Evolutionary conservation across 2,888 invertebrate species (phyloP), one percentile per base, ranked within the genome.

Genomic region (Pterostichus niger): DNA sequence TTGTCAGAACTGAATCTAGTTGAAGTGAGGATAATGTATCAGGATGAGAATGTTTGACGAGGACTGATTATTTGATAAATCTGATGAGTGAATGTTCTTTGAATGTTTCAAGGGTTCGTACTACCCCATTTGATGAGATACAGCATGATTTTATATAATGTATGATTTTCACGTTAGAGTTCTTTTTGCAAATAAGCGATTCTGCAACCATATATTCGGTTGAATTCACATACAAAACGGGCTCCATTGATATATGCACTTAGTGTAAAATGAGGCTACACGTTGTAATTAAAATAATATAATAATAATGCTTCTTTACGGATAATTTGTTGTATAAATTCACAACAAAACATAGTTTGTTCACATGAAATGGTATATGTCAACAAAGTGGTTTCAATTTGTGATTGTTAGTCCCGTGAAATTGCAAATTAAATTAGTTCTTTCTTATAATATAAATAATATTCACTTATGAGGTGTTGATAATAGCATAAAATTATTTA

Each of bases 321-420:
- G 44, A 24, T 71, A 71, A 71, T 71, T 71, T 71, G 46, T 71
- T 44, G 40, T 46, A 44, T 71, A 17, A 17, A 44, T 44, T 40
- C 6, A 64, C 6, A 61, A 33, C 61, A 61, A 61, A 61, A 33
- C 33, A 31, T 10, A 64, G 13, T 13, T 15, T 44, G 68, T 71
- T 71, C 68, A 44, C 68, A 44, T 71, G 68, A 17, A 17, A 71
- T 15, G 44, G 17, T 71, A 40, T 44, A 64, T 64, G 68, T 71
- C 17, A 17, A 71, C 68, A 71, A 71, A 71, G 44, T 17, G 68
- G 9, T 56, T 40, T 40, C 40, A 40, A 9, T 17, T 9, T 56
- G 17, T 56, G 24, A 9, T 9, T 56, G 17, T 52, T 13, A 15
- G 6, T 56, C 17, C 49, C 49, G 10, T 1, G 11, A 49, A 56